A percentile compares a stretch with the other conserved stretches of the same genome.
Evolutionary conservation across 2,888 invertebrate genomes (phyloP).

Genomic region (Drosophila mimica): DNA sequence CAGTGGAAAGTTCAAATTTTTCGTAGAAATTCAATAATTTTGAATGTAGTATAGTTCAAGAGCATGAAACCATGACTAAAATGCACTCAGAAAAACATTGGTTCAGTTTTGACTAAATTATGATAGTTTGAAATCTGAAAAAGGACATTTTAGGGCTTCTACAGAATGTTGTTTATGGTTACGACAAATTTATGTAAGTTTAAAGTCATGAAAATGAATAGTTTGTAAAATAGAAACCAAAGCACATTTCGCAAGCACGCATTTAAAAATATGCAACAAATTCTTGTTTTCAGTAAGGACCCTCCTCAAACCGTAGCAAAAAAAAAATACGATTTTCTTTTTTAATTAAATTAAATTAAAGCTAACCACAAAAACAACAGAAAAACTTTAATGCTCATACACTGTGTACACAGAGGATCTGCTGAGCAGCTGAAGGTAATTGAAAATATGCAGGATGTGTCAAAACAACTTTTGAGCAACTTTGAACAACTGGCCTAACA

Average conservation of each 20-base stretch:
- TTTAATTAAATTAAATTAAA: constrained; percentile 2
- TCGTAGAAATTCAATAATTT: not conserved
- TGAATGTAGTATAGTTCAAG: not conserved
- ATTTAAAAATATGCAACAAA: not conserved
- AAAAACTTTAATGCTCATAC: not conserved
- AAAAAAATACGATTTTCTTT: not conserved
- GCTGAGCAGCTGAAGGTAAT: constrained; percentile 14
- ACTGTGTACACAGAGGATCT: not conserved
- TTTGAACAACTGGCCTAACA: constrained; percentile 23
- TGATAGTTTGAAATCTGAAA: not conserved
- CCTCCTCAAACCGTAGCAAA: not conserved
- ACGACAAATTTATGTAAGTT: not conserved
- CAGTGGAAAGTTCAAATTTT: not conserved
- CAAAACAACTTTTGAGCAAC: constrained; percentile 2
- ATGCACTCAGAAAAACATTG: not conserved
- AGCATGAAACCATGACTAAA: not conserved
- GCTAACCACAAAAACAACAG: not conserved
- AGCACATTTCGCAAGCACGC: not conserved
- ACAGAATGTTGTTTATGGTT: not conserved
- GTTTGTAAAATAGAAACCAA: not conserved
- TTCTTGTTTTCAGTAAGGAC: not conserved
- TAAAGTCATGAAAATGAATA: not conserved
- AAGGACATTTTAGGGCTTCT: not conserved
- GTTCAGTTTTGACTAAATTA: not conserved
- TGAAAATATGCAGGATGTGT: constrained; percentile 2